phyloP scores from a whole-genome alignment of 2,113 vertebrate genomes.

The Pseudopodoces humilis region DNA sequence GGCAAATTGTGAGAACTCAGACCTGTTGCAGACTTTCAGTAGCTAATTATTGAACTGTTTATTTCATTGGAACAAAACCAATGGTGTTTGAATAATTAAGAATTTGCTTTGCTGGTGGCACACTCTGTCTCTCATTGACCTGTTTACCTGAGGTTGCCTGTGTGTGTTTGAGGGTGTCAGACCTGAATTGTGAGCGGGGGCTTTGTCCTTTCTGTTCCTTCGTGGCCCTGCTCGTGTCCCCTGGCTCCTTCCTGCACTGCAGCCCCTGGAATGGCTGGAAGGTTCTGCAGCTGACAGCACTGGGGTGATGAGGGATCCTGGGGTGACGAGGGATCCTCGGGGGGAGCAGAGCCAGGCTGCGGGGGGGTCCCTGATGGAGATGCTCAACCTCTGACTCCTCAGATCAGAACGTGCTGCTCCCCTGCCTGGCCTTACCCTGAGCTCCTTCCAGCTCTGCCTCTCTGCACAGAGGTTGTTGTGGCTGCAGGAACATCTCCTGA shows the following conservation, averaged over 20 bases:
- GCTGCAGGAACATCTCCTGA: neutral
- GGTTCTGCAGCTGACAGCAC: neutral
- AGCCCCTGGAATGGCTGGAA: accelerated
- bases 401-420: accelerated
- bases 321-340: too few species aligned
- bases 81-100: neutral
- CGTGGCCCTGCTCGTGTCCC: accelerated
- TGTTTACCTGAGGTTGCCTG: neutral
- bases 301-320: too few species aligned
- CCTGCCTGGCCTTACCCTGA: accelerated
- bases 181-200: accelerated
- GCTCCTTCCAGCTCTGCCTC: neutral
- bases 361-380: neutral
- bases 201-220: neutral
- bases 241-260: neutral
- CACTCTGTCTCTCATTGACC: neutral
- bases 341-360: neutral
- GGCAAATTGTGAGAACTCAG: neutral
- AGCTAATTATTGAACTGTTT: neutral
- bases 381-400: neutral
- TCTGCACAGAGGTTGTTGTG: accelerated
- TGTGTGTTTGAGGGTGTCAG: neutral
- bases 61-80: neutral
- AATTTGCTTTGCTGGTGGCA: neutral
- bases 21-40: neutral